Base-by-base conservation (phyloP, 2,113 vertebrate genomes). In the Myotis brandtii region DNA sequence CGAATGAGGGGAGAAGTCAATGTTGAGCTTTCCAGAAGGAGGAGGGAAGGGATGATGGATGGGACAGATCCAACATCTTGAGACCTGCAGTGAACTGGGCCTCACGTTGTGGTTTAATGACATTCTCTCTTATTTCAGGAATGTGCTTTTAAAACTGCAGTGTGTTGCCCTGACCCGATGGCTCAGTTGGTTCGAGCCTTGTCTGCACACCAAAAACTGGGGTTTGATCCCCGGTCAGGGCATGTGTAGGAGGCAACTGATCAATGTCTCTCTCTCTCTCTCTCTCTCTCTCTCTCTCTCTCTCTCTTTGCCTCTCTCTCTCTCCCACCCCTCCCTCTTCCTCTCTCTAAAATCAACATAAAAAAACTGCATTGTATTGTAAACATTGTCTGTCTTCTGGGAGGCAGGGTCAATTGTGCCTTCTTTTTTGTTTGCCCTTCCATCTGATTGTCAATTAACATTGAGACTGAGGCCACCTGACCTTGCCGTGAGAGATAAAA, bases 31-130 rank as follows among this genome's bases (percentile, higher is more conserved):
- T 75, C 43, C 8, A 4, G 86, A 34, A 5, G 0, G 1, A 43
- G 54, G 25, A 34, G 70, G 64, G 62, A 27, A 34, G n/a, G 40
- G 40, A 5, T n/a, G 34, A 40, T 6, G 37, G 43, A 34, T 0
- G 0, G 3, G 6, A 32, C 13, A 4, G 0, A 0, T 17, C 3
- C 25, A n/a, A 1, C 17, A 2, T n/a, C 95, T 23, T 37, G 52
- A 40, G n/a, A 4, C 25, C 91, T 23, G 1, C 0, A 4, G 37
- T 21, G 50, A 20, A 16, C 6, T 34, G 8, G 59, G 6, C 80
- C 30, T 66, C 2, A 0, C 16, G 32, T 17, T 27, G 32, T 32
- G 5, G 43, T 62, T 70, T 43, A 16, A 9, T n/a, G 48, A 25
- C 27, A 1, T 30, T 90, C 27, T 87, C 4, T 34, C 9, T 46